phyloP scores from a whole-genome alignment of 2,113 vertebrate genomes.

The Cochlearius cochlearius region DNA sequence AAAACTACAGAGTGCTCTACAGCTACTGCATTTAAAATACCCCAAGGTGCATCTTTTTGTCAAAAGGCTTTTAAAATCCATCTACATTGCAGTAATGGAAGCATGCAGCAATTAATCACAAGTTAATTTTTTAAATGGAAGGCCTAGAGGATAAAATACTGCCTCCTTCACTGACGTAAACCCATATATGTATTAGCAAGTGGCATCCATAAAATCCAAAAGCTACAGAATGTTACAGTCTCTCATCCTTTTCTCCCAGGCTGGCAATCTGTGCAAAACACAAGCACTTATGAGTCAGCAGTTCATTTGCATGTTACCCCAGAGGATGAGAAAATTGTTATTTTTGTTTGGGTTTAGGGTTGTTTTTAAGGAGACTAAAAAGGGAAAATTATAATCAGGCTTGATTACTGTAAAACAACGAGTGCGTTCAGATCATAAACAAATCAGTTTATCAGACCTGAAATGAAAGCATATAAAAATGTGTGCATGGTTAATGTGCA shows the following conservation, averaged over 20 bases:
- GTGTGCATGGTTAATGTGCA: not conserved
- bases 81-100: not conserved
- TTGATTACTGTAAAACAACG: not conserved
- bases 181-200: not conserved
- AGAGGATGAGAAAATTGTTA: not conserved
- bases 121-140: not conserved
- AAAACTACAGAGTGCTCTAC: not conserved
- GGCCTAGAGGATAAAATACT: not conserved
- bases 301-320: slow-evolving; percentile 1
- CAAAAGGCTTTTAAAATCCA: slow-evolving; percentile 9
- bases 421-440: not conserved
- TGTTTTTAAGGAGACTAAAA: slow-evolving; percentile 10
- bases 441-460: not conserved
- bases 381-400: not conserved
- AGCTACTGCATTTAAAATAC: not conserved
- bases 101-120: not conserved
- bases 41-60: not conserved
- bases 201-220: not conserved
- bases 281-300: not conserved
- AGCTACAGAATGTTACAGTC: not conserved
- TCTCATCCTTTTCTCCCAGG: not conserved
- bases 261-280: not conserved
- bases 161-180: not conserved
- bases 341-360: slow-evolving; percentile 11
- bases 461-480: not conserved